phyloP scores from a whole-genome alignment of 2,797 vertebrate species.

The Menidia menidia region DNA sequence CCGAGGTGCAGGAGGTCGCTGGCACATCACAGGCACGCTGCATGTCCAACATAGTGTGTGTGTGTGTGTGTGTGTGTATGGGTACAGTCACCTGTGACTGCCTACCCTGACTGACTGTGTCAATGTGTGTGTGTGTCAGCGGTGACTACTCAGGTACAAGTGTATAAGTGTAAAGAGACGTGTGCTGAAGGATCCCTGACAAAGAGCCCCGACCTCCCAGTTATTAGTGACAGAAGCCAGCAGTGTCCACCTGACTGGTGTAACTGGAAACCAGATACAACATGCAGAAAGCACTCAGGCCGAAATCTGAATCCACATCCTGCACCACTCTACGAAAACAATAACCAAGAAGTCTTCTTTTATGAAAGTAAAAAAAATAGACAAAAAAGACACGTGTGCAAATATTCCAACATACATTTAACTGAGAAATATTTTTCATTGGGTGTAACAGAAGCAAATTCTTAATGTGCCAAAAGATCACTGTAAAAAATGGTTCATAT shows the following conservation, averaged over 20 bases:
- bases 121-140: constrained; percentile 14
- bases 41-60: constrained; percentile 13
- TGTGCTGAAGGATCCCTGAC: constrained; percentile 47
- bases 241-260: constrained; percentile 46
- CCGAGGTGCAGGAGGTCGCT: constrained; percentile 70
- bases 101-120: constrained; percentile 3
- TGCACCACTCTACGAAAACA: constrained; percentile 23
- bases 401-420: neutral
- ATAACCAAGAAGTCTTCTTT: neutral
- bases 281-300: constrained; percentile 21
- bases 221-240: constrained; percentile 48
- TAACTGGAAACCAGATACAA: constrained; percentile 45
- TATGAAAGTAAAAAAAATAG: neutral
- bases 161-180: constrained; percentile 50
- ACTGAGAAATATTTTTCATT: neutral
- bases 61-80: constrained; percentile 23
- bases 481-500: too few species aligned
- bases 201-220: constrained; percentile 16
- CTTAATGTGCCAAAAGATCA: neutral
- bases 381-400: too few species aligned
- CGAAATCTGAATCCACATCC: constrained; percentile 24
- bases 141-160: constrained; percentile 50
- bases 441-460: neutral
- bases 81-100: constrained; percentile 18
- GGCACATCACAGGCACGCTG: constrained; percentile 31